Conservation (phyloP, 2,113 vertebrate genomes). For the Callospermophilus lateralis region DNA sequence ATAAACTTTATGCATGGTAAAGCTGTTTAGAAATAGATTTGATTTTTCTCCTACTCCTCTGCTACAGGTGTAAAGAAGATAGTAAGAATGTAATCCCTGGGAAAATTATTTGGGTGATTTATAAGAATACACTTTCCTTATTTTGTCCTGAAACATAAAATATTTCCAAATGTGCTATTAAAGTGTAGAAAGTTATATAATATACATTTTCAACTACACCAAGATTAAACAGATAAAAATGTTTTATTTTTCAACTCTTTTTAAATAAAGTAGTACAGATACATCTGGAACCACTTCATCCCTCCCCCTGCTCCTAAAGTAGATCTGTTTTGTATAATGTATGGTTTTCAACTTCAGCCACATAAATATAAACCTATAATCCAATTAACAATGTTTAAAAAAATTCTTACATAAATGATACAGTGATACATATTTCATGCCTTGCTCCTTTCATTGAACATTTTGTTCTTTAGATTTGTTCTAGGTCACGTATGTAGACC, state of each 20-base stretch:
- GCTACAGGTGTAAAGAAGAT: conserved; percentile 42
- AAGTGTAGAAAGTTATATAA: neutral
- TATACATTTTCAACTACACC: neutral
- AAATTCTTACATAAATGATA: neutral
- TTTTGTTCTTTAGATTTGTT: conserved; percentile 19
- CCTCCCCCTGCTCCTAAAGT: neutral
- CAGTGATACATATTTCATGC: neutral
- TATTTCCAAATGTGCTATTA: conserved; percentile 43
- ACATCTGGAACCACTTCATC: neutral
- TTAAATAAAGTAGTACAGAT: neutral
- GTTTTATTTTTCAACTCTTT: neutral
- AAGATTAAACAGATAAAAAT: conserved; percentile 46
- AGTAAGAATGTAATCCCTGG: neutral
- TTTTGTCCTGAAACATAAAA: conserved; percentile 39
- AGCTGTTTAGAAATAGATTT: conserved; percentile 58
- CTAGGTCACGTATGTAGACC: neutral
- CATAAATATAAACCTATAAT: neutral
- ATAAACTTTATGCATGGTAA: conserved; percentile 55
- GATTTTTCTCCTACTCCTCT: conserved; percentile 5
- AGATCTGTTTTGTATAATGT: neutral
- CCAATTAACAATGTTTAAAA: neutral
- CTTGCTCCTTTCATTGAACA: neutral
- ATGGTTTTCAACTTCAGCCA: conserved; percentile 7
- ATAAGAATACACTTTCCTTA: conserved; percentile 47
- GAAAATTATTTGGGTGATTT: conserved; percentile 43